phyloP scores from a whole-genome alignment of 2,113 vertebrate genomes.

The Acanthisitta chloris region DNA sequence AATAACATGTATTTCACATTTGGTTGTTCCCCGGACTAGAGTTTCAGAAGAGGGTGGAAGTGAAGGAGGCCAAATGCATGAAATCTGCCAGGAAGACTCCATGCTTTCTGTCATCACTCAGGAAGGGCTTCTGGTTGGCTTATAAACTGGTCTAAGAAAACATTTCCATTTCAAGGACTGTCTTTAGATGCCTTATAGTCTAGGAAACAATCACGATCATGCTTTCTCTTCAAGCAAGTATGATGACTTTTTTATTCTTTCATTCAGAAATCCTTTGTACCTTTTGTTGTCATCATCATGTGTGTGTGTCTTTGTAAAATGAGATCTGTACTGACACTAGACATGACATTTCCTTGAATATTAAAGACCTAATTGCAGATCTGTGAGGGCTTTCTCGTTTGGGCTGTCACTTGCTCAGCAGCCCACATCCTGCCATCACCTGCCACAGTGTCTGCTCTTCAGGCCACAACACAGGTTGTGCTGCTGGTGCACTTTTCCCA shows the following conservation, averaged over 20 bases:
- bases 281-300: not conserved
- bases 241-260: not conserved
- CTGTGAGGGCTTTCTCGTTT: not conserved
- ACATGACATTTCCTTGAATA: not conserved
- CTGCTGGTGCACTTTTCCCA: not conserved
- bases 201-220: not conserved
- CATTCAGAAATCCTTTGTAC: not conserved
- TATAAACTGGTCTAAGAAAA: not conserved
- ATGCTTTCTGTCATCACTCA: not conserved
- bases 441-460: not conserved
- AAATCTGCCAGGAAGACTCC: not conserved
- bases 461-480: not conserved
- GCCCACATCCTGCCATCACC: not conserved
- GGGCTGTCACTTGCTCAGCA: not conserved
- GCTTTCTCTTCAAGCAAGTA: not conserved
- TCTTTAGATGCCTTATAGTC: not conserved
- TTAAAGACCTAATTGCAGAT: not conserved
- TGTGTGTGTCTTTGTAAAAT: not conserved
- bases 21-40: not conserved
- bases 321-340: not conserved
- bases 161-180: not conserved
- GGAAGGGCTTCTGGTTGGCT: not conserved
- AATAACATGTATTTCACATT: not conserved
- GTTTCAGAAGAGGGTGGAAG: not conserved
- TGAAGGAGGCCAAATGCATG: not conserved